phyloP scores from a whole-genome alignment of 2,113 vertebrate species.

The Oryctolagus cuniculus region mOryCun1.1 NC_091435.1:43243501-43244000 shows the following conservation, averaged over 20 bases:
- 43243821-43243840: conserved; percentile 62
- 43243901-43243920: conserved; percentile 10
- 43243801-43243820: conserved; percentile 64
- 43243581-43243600: conserved; percentile 6
- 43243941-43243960: conserved; percentile 26
- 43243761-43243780: conserved; percentile 58
- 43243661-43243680: conserved; percentile 10
- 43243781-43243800: conserved; percentile 49
- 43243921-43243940: conserved; percentile 59
- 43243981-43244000: conserved; percentile 34
- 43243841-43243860: conserved; percentile 62
- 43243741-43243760: conserved; percentile 55
- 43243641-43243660: not conserved
- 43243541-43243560: not conserved
- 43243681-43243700: conserved; percentile 34
- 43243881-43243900: conserved; percentile 52
- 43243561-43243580: not conserved
- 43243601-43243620: conserved; percentile 40
- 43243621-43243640: not conserved
- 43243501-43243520: conserved; percentile 2
- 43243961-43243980: conserved; percentile 18
- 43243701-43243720: conserved; percentile 73
- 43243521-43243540: conserved; percentile 46
- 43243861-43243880: conserved; percentile 57
- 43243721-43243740: not conserved